phyloP scores from a whole-genome alignment of 2,888 invertebrate species.

The Lochmaea capreae region DNA sequence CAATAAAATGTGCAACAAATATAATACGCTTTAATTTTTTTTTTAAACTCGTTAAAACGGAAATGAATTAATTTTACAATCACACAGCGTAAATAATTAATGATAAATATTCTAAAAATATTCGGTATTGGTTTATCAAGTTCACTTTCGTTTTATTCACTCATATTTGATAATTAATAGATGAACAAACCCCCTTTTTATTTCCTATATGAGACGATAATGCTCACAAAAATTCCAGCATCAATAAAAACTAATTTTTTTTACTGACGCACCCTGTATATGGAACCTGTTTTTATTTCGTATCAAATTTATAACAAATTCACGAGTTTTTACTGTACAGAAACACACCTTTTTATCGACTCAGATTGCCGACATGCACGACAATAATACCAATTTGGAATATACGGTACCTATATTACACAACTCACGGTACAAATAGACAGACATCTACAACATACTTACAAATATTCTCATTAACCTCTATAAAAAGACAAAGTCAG shows the following conservation, averaged over 20 bases:
- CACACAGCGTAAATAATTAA: background rate
- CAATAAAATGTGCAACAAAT: conserved; percentile 8
- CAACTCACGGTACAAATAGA: background rate
- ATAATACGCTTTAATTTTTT: conserved; percentile 6
- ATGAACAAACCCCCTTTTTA: too few relatives aligned
- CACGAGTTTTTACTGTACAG: background rate
- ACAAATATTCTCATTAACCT: conserved; percentile 16
- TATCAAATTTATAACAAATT: conserved; percentile 2
- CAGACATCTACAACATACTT: background rate
- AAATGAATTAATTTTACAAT: conserved; percentile 6
- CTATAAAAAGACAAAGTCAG: conserved; percentile 12
- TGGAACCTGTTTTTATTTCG: background rate
- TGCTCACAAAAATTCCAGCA: too few relatives aligned
- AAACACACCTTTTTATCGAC: background rate
- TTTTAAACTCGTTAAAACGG: conserved; percentile 9
- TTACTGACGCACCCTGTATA: background rate
- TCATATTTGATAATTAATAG: too few relatives aligned
- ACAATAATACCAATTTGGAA: background rate
- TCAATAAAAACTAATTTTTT: too few relatives aligned
- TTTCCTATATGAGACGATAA: too few relatives aligned
- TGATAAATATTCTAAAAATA: too few relatives aligned
- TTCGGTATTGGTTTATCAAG: too few relatives aligned
- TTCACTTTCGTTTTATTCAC: too few relatives aligned
- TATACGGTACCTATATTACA: conserved; percentile 5
- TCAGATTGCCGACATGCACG: background rate